Base-by-base conservation (phyloP, 2,797 vertebrate species). In the Tapirus indicus region DNA sequence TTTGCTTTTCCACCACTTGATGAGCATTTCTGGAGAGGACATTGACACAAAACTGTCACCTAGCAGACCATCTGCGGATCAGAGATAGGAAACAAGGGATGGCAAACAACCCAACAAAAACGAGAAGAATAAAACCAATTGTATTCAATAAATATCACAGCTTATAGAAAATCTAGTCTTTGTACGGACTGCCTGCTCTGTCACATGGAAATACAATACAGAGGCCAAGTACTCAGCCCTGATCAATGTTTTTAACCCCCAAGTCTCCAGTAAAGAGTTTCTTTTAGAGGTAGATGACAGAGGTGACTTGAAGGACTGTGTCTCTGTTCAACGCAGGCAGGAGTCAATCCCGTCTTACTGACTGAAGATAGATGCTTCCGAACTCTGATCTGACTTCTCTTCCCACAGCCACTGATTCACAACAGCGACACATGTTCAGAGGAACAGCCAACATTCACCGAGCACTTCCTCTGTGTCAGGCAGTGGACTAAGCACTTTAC, bases 401-500 rank as follows among this genome's bases (percentile, higher is more conserved):
- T 89, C 68, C 38, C 9, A 10, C 0, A 21, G 85, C 54, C 32
- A 21, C 32, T 2, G 12, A 52, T 38, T 78, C 56, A 86, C 23
- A 47, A 47, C 1, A 23, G 62, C 20, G 13, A 49, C 32, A 56
- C 4, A 2, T 56, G 7, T 3, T 11, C 68, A 41, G 0, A 25
- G 32, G 0, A 7, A n/a, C 2, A n/a, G 71, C 10, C 56, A 21
- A 21, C 13, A 12, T 32, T 47, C 32, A 35, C 1, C 0, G 13
- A 68, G 21, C 11, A 11, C 27, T 0, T 47, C 14, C 49, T 75
- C 68, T 1, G 5, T 1, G 3, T 3, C 14, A 38, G 85, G 54
- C 2, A 9, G 7, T 0, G 2, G 0, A 0, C 14, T 2, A 32
- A 56, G 58, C 11, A 11, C 71, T 5, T 7, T 1, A 7, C 20